Conservation (phyloP, 2,113 vertebrate species). For the Sclerurus mexicanus region DNA sequence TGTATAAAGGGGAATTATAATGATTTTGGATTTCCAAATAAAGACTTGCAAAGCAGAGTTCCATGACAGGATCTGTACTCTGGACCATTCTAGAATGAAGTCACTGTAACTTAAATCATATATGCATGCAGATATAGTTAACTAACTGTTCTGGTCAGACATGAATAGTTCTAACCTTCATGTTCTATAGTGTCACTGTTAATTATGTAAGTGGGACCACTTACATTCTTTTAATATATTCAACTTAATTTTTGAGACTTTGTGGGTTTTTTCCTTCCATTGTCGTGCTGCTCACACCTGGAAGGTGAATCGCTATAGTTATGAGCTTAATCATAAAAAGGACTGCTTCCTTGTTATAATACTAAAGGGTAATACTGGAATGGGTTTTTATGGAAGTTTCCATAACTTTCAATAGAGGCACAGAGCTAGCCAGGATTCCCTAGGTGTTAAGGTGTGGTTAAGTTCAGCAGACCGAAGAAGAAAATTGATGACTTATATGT, state of each 20-base stretch:
- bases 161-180: neutral
- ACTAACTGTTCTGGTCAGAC: neutral
- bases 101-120: neutral
- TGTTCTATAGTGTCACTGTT: neutral
- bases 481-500: neutral
- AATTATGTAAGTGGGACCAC: neutral
- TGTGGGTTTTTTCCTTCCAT: accelerated
- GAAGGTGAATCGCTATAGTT: neutral
- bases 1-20: neutral
- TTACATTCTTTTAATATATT: neutral
- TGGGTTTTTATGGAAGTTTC: neutral
- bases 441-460: neutral
- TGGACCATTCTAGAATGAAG: neutral
- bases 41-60: neutral
- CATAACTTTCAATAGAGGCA: neutral
- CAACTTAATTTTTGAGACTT: neutral
- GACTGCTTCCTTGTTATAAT: neutral
- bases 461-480: neutral
- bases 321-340: neutral
- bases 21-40: neutral
- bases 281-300: neutral
- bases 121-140: neutral
- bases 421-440: neutral
- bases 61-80: neutral
- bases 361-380: neutral